phyloP scores from a whole-genome alignment of 2,797 vertebrate species.

The Notolabrus celidotus region DNA sequence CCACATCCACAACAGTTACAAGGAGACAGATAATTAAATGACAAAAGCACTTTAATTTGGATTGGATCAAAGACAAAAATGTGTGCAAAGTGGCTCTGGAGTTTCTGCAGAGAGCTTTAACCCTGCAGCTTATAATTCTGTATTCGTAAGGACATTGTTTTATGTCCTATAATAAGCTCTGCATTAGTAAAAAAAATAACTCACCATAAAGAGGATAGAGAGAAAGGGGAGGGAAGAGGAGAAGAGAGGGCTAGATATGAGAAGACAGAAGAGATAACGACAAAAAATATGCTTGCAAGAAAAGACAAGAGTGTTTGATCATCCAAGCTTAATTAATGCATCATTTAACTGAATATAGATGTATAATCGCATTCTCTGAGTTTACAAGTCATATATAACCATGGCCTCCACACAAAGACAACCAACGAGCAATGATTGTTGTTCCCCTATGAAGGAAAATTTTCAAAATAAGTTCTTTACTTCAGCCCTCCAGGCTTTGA shows the following conservation, averaged over 20 bases:
- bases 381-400: slow-evolving; percentile 53
- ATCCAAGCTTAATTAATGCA: slow-evolving; percentile 65
- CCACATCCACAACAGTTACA: slow-evolving; percentile 3
- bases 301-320: slow-evolving; percentile 51
- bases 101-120: slow-evolving; percentile 35
- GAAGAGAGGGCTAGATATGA: slow-evolving; percentile 17
- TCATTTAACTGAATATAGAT: slow-evolving; percentile 49
- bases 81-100: slow-evolving; percentile 3
- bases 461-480: slow-evolving; percentile 21
- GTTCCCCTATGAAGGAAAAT: slow-evolving; percentile 26
- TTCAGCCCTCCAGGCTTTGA: slow-evolving; percentile 5
- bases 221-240: neutral
- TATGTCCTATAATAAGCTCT: slow-evolving; percentile 25
- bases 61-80: slow-evolving; percentile 17
- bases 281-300: slow-evolving; percentile 33
- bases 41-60: neutral
- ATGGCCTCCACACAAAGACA: slow-evolving; percentile 38
- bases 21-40: neutral
- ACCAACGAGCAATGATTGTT: slow-evolving; percentile 30
- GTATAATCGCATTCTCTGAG: slow-evolving; percentile 30
- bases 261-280: slow-evolving; percentile 32
- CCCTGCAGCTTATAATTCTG: slow-evolving; percentile 28
- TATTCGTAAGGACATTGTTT: slow-evolving; percentile 26
- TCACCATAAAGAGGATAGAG: slow-evolving; percentile 8
- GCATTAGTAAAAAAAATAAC: slow-evolving; percentile 17